Evolutionary conservation across 2,113 vertebrate genomes (phyloP).

Genomic region (Daphoenositta chrysoptera): DNA sequence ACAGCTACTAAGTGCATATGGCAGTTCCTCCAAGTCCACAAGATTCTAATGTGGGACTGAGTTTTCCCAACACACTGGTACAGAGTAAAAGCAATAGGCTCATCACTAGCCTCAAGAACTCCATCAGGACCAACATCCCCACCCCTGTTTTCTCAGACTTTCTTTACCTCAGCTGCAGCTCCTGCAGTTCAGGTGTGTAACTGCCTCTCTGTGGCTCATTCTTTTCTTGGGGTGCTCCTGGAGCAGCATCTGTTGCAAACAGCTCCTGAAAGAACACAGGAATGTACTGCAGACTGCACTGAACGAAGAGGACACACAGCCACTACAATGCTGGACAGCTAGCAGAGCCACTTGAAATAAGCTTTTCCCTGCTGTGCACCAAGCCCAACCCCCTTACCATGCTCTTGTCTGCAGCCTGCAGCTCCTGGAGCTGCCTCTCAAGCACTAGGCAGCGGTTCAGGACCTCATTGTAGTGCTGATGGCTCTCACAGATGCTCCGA

Average conservation of each 20-base stretch:
- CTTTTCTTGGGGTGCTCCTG: conserved; percentile 86
- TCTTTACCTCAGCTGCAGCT: conserved; percentile 83
- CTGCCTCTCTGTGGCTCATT: conserved; percentile 57
- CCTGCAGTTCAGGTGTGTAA: conserved; percentile 73
- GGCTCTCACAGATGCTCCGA: conserved; percentile 61
- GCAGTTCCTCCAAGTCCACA: background rate
- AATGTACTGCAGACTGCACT: background rate
- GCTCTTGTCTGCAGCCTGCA: conserved; percentile 54
- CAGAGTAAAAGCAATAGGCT: background rate
- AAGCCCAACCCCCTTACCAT: background rate
- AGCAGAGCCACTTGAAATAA: background rate
- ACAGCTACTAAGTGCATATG: background rate
- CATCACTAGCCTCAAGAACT: background rate
- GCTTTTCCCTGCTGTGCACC: background rate
- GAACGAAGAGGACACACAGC: background rate
- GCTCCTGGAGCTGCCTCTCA: conserved; percentile 71
- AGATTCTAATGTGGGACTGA: background rate
- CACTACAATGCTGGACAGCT: background rate
- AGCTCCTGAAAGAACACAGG: conserved; percentile 67
- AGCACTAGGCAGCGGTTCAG: conserved; percentile 66
- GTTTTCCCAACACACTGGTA: background rate
- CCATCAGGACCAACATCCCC: background rate
- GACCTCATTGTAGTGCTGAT: conserved; percentile 65
- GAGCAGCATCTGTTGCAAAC: conserved; percentile 77
- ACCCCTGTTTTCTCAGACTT: background rate